Conservation (phyloP, 2,888 invertebrate genomes). For the Axea sp. region DNA sequence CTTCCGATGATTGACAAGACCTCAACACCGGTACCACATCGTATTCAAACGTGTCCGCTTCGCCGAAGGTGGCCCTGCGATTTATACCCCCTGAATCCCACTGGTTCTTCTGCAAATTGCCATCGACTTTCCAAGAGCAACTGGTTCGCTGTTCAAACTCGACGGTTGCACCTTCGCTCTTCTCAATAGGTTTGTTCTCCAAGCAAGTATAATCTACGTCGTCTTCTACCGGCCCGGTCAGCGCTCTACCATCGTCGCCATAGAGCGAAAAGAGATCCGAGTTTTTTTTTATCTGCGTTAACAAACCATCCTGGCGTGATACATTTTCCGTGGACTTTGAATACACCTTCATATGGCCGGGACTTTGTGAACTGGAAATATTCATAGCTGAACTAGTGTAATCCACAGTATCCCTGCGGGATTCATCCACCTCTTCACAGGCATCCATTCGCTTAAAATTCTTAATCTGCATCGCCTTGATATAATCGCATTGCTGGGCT, state of each 20-base stretch:
- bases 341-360: conserved; percentile 53
- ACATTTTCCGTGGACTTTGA: conserved; percentile 68
- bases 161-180: conserved; percentile 44
- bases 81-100: neutral
- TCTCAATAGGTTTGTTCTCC: conserved; percentile 75
- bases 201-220: conserved; percentile 76
- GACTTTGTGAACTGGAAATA: conserved; percentile 40
- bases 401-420: conserved; percentile 39
- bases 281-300: conserved; percentile 78
- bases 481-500: conserved; percentile 74
- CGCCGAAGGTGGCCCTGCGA: conserved; percentile 24
- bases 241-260: conserved; percentile 73
- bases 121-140: conserved; percentile 1
- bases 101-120: neutral
- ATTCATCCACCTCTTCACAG: conserved; percentile 75
- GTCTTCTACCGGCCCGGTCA: conserved; percentile 67
- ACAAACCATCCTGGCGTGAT: conserved; percentile 64
- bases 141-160: neutral
- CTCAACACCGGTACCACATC: conserved; percentile 1
- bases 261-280: conserved; percentile 76
- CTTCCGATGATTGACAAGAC: conserved; percentile 9
- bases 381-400: conserved; percentile 65
- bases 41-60: neutral
- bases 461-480: conserved; percentile 67
- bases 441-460: conserved; percentile 73